A percentile compares a stretch with the other conserved stretches of the same genome.
These are phyloP conservation scores for Rana temporaria DNA, from an alignment of 2,113 vertebrate genomes.

Conservation along the genomic window DNA sequence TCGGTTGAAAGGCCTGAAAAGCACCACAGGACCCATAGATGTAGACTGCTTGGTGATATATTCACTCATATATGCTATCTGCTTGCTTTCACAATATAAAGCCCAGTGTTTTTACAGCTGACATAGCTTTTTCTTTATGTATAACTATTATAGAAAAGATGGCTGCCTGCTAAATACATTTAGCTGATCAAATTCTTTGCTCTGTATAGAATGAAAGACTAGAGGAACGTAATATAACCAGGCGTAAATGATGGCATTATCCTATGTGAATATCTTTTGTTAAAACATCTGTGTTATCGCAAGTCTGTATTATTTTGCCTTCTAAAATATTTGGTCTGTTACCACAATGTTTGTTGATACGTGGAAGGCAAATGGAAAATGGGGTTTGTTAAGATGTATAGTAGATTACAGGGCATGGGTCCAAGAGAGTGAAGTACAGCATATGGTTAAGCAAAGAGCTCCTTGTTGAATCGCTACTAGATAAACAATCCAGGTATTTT, in stretches of 20 bases:
- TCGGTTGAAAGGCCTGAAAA: background rate
- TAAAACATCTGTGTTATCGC: conserved; percentile 46
- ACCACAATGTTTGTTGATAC: conserved; percentile 49
- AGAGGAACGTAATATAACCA: conserved; percentile 46
- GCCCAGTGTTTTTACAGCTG: conserved; percentile 40
- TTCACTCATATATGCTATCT: conserved; percentile 18
- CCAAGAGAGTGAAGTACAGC: conserved; percentile 30
- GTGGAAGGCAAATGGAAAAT: conserved; percentile 47
- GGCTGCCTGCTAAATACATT: conserved; percentile 36
- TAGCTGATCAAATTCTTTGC: conserved; percentile 32
- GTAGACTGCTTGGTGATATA: background rate
- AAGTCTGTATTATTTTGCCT: conserved; percentile 44
- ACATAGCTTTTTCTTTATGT: conserved; percentile 21
- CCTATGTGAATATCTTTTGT: conserved; percentile 26
- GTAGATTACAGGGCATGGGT: conserved; percentile 2
- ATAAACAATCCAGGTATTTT: conserved; percentile 29
- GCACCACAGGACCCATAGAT: background rate
- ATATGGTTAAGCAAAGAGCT: conserved; percentile 26
- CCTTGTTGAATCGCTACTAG: conserved; percentile 41
- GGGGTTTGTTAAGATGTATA: conserved; percentile 28
- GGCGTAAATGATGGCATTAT: conserved; percentile 42
- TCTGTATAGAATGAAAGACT: background rate
- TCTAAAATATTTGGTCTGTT: conserved; percentile 46
- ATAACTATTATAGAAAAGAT: conserved; percentile 14
- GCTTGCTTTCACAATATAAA: conserved; percentile 39